Conservation (phyloP, 2,113 vertebrate genomes). For the Nettapus auritus region DNA sequence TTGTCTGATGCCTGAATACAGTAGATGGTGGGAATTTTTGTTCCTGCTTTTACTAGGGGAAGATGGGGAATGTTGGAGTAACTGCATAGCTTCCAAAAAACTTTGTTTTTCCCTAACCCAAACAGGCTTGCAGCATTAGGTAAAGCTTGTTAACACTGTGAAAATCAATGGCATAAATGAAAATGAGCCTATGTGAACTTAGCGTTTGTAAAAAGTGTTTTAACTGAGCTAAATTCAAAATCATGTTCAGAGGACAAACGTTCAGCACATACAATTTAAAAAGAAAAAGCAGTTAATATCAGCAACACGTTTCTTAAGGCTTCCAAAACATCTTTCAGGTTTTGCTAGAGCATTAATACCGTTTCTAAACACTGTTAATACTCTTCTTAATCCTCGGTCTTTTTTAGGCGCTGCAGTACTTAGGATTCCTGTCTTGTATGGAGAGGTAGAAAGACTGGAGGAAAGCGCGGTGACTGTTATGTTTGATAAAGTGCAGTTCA, state of each 20-base stretch:
- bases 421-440: conserved; percentile 90
- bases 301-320: background rate
- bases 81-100: background rate
- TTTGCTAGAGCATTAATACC: background rate
- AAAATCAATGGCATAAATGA: background rate
- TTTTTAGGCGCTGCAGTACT: conserved; percentile 87
- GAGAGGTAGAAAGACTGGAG: conserved; percentile 88
- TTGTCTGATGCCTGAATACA: background rate
- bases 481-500: conserved; percentile 90
- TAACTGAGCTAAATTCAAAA: background rate
- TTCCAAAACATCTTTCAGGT: background rate
- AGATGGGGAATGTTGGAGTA: background rate
- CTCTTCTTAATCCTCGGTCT: background rate
- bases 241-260: background rate
- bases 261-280: too few relatives aligned
- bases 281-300: background rate
- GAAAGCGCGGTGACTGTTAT: conserved; percentile 92
- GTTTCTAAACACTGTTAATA: background rate
- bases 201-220: background rate
- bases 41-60: background rate
- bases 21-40: background rate
- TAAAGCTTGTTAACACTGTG: background rate
- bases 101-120: background rate
- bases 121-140: background rate
- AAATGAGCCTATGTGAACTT: background rate